Percentiles rank a stretch among this genome's conserved stretches.
phyloP scores from a whole-genome alignment of 1,140 invertebrate genomes.

The Metaphire vulgaris region DNA sequence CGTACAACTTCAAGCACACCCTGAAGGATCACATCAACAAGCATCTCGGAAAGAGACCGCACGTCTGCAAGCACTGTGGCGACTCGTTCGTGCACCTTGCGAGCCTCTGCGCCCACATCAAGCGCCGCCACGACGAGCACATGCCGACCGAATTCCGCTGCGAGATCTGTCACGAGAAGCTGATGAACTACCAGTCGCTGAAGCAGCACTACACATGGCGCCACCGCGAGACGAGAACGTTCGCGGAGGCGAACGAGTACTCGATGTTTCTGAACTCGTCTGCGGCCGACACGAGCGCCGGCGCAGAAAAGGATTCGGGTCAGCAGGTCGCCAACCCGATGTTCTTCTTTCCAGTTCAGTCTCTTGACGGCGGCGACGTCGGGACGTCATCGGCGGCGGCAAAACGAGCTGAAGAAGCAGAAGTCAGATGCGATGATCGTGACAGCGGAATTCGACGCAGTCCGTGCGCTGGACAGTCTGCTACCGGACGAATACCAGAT shows the following conservation, averaged over 20 bases:
- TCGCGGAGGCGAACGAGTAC: slow-evolving; percentile 13
- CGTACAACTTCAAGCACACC: slow-evolving; percentile 30
- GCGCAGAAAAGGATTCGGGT: background rate
- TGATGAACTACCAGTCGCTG: slow-evolving; percentile 30
- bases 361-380: background rate
- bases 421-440: background rate
- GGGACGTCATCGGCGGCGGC: too few species aligned
- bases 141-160: slow-evolving; percentile 27
- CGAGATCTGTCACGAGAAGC: slow-evolving; percentile 26
- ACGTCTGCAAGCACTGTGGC: slow-evolving; percentile 30
- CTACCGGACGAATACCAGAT: background rate
- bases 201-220: slow-evolving; percentile 30
- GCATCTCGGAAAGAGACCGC: slow-evolving; percentile 22
- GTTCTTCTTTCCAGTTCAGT: background rate
- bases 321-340: background rate
- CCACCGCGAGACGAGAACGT: slow-evolving; percentile 17
- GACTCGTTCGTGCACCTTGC: slow-evolving; percentile 30
- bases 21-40: slow-evolving; percentile 31
- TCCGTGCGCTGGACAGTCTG: background rate
- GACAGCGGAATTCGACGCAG: background rate
- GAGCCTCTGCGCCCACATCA: slow-evolving; percentile 28
- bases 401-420: background rate
- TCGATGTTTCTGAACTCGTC: background rate
- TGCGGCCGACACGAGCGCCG: background rate
- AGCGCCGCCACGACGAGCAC: slow-evolving; percentile 27